Evolutionary conservation across 2,888 invertebrate species (phyloP).

Genomic region (Mythimna impura): DNA sequence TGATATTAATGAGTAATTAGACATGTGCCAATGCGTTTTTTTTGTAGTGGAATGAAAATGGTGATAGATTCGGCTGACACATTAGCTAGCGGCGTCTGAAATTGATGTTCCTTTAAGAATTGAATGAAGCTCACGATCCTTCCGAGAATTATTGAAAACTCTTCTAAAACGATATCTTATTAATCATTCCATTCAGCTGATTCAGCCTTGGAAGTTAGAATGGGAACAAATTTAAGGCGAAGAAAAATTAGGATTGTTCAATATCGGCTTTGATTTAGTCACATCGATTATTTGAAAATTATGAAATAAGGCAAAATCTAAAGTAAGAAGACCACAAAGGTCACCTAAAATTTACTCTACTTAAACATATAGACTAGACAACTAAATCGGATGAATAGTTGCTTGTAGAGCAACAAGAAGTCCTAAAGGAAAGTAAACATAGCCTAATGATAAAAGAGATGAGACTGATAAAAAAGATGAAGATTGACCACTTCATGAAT

Average conservation of each 20-base stretch:
- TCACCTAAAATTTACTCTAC: neutral
- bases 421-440: neutral
- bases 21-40: neutral
- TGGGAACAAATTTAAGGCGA: neutral
- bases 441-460: neutral
- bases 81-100: neutral
- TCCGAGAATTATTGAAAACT: neutral
- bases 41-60: neutral
- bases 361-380: neutral
- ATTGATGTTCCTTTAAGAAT: neutral
- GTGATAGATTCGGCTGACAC: neutral
- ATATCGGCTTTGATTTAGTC: neutral
- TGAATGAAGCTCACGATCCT: neutral
- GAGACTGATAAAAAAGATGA: neutral
- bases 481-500: neutral
- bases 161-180: neutral
- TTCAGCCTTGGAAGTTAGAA: neutral
- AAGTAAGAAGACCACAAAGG: neutral
- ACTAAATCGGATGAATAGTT: neutral
- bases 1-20: conserved; percentile 4
- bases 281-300: neutral
- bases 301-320: too few species aligned
- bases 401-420: neutral
- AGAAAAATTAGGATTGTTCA: neutral
- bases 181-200: neutral